Evolutionary conservation across 2,888 invertebrate species (phyloP), one percentile per base, ranked within the genome.

Genomic region (Meteorus cinctellus): DNA sequence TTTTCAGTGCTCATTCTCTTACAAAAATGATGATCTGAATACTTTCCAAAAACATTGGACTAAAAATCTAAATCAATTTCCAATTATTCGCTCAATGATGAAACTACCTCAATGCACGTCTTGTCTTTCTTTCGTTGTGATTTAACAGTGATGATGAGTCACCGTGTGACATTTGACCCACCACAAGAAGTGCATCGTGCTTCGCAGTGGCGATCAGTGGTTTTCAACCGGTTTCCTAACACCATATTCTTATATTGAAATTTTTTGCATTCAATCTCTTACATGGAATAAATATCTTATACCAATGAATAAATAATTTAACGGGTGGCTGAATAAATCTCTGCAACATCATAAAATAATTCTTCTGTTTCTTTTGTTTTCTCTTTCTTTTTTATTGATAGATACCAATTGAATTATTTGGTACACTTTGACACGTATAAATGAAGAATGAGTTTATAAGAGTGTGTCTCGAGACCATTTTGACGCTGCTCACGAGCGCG

Each of bases 91-190:
- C 12, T 2, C 41, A 8, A 12, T 12, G 41, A 41, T 41, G 12
- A 12, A 41, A 41, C 12, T 41, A 12, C 41, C 12, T 41, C 41
- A 41, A 41, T 12, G 41, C 41, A 41, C 41, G 12, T 41, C 12
- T 12, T 41, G 2, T 55, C 19, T 24, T 19, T 24, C 19, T 24
- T 19, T 55, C n/a, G 51, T 67, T 14, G 69, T 70, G 66, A 77
- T 70, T 48, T 63, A 66, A 69, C 78, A 77, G 75, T 76, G 80
- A 75, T 71, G 82, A 82, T 86, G 86, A 86, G 82, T 86, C 86
- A 86, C 78, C 76, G 82, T 78, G 83, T 86, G 86, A 86, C 85
- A 86, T 86, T 86, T 86, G 85, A 86, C 82, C 84, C 86, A 55
- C 86, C 86, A 81, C 84, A 82, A 83, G 77, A 71, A 77, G 76